phyloP scores from a whole-genome alignment of 2,797 vertebrate species.

The Syngnathus rostellatus region DNA sequence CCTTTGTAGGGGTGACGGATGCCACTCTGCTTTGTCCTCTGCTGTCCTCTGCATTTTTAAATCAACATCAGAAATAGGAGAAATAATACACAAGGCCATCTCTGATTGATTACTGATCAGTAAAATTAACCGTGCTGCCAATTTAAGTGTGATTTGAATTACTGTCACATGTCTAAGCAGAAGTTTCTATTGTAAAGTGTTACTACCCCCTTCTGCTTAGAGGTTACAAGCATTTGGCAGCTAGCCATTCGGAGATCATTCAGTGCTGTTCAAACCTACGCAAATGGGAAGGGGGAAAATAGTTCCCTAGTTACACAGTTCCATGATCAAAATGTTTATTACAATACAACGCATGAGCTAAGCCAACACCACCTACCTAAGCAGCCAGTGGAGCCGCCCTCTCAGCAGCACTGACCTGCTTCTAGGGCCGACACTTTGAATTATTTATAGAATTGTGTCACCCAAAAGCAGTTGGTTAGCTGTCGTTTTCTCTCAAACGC shows the following conservation, averaged over 20 bases:
- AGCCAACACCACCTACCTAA: not conserved
- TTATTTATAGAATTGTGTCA: conserved; percentile 53
- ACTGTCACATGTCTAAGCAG: too few relatives aligned
- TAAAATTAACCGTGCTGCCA: too few relatives aligned
- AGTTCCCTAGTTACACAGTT: not conserved
- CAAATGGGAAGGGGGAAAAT: too few relatives aligned
- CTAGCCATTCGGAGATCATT: too few relatives aligned
- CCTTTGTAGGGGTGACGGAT: conserved; percentile 10
- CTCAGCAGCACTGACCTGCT: conserved; percentile 40
- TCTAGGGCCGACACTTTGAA: conserved; percentile 48
- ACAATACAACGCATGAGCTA: not conserved
- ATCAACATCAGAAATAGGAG: too few relatives aligned
- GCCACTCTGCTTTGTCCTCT: conserved; percentile 16
- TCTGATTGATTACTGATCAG: too few relatives aligned
- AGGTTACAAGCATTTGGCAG: too few relatives aligned
- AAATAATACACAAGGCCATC: too few relatives aligned
- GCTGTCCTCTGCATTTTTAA: not conserved
- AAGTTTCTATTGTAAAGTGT: too few relatives aligned
- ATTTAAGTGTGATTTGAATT: too few relatives aligned
- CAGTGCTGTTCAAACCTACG: too few relatives aligned
- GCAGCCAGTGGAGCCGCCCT: conserved; percentile 16
- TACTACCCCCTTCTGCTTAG: too few relatives aligned
- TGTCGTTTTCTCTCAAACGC: conserved; percentile 16
- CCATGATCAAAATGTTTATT: not conserved
- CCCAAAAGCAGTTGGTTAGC: conserved; percentile 33